Evolutionary conservation across 2,888 invertebrate genomes (phyloP).

Genomic region (Ennomos fuscantarius): DNA sequence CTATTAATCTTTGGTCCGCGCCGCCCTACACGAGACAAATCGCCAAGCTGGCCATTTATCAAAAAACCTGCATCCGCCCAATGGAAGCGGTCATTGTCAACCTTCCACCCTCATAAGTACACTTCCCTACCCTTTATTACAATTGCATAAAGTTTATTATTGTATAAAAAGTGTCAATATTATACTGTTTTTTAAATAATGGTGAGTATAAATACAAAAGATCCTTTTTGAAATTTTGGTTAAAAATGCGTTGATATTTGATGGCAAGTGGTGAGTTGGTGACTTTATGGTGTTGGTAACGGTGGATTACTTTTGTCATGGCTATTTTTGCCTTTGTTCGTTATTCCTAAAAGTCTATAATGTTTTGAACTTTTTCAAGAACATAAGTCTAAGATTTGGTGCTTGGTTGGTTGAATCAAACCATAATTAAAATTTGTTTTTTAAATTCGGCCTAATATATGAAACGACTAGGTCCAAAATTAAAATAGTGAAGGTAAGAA

Average conservation of each 20-base stretch:
- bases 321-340: not conserved
- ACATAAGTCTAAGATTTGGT: no score
- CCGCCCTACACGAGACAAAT: slow-evolving; percentile 82
- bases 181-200: slow-evolving; percentile 41
- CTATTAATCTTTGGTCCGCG: slow-evolving; percentile 61
- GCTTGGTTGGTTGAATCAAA: no score
- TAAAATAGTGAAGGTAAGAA: no score
- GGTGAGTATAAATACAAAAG: slow-evolving; percentile 47
- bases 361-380: no score
- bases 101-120: slow-evolving; percentile 45
- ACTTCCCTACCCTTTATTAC: slow-evolving; percentile 45
- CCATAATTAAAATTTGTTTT: no score
- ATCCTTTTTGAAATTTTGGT: slow-evolving; percentile 48
- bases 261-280: slow-evolving; percentile 45
- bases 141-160: slow-evolving; percentile 50
- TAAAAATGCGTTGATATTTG: slow-evolving; percentile 44
- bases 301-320: slow-evolving; percentile 2
- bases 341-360: no score
- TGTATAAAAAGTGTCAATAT: slow-evolving; percentile 1
- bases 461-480: no score
- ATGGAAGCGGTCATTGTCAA: slow-evolving; percentile 76
- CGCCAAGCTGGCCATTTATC: slow-evolving; percentile 82
- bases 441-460: no score
- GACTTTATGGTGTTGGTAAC: slow-evolving; percentile 37
- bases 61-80: slow-evolving; percentile 83